A percentile compares a stretch with the other conserved stretches of the same genome.
phyloP scores from a whole-genome alignment of 2,797 vertebrate genomes.

The Hippopotamyrus pictus region DNA sequence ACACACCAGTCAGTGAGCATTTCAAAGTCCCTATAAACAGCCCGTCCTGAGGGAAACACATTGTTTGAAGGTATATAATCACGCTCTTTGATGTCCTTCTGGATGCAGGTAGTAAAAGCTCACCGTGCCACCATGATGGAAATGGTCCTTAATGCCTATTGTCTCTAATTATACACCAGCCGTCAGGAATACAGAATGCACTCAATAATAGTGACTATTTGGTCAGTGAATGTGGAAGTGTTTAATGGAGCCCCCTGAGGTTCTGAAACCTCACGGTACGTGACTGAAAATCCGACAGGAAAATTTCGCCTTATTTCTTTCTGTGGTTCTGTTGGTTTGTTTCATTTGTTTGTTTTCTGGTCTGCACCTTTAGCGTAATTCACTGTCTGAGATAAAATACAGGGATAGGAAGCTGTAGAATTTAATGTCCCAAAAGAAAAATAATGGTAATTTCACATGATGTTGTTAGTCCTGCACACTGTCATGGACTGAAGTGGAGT shows the following conservation, averaged over 20 bases:
- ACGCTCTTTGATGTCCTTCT: slow-evolving; percentile 9
- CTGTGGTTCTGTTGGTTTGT: background rate
- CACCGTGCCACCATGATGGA: background rate
- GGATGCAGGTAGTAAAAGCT: background rate
- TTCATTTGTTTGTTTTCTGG: background rate
- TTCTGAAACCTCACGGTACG: background rate
- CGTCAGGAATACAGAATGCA: background rate
- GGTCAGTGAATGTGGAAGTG: slow-evolving; percentile 9
- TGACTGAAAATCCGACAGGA: background rate
- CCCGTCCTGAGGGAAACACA: background rate
- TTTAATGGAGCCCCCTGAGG: background rate
- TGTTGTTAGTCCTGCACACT: background rate
- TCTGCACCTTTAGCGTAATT: background rate
- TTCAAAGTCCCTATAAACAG: slow-evolving; percentile 17
- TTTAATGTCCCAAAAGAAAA: background rate
- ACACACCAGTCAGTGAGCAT: background rate
- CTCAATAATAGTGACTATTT: background rate
- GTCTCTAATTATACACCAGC: slow-evolving; percentile 17
- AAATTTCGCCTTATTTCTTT: background rate
- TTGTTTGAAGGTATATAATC: slow-evolving; percentile 6
- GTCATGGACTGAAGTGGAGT: background rate
- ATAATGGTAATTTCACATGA: background rate
- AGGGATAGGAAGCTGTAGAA: background rate
- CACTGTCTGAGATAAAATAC: background rate
- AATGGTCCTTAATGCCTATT: slow-evolving; percentile 15